Conservation (phyloP, 2,797 vertebrate species). For the Champsocephalus esox region DNA sequence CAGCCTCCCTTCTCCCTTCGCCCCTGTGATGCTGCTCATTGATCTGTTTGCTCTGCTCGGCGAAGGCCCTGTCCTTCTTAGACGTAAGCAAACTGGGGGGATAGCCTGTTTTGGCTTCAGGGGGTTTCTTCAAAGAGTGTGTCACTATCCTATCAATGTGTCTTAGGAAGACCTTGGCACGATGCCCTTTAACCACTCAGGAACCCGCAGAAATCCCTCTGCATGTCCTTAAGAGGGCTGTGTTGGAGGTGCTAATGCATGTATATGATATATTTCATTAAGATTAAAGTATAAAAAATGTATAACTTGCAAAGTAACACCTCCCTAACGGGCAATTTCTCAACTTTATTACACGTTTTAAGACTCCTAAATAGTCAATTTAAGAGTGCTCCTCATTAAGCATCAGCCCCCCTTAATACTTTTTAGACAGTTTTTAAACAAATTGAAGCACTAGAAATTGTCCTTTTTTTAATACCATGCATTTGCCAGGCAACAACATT, state of each 20-base stretch:
- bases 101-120: slow-evolving; percentile 17
- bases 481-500: neutral
- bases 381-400: neutral
- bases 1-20: slow-evolving; percentile 41
- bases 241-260: neutral
- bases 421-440: slow-evolving; percentile 16
- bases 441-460: neutral
- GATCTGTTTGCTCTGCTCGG: slow-evolving; percentile 56
- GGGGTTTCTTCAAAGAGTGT: slow-evolving; percentile 45
- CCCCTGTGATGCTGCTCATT: slow-evolving; percentile 50
- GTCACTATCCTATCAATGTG: slow-evolving; percentile 37
- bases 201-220: slow-evolving; percentile 22
- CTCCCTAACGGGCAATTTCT: slow-evolving; percentile 29
- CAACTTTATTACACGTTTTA: slow-evolving; percentile 33
- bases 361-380: slow-evolving; percentile 34
- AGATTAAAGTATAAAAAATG: neutral
- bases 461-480: neutral
- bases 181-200: slow-evolving; percentile 8
- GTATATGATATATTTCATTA: neutral
- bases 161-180: slow-evolving; percentile 21
- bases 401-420: slow-evolving; percentile 1
- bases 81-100: slow-evolving; percentile 32
- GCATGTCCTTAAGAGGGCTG: neutral
- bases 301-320: neutral
- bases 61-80: slow-evolving; percentile 23